phyloP scores from a whole-genome alignment of 2,113 vertebrate species.

The Notiomystis cincta region DNA sequence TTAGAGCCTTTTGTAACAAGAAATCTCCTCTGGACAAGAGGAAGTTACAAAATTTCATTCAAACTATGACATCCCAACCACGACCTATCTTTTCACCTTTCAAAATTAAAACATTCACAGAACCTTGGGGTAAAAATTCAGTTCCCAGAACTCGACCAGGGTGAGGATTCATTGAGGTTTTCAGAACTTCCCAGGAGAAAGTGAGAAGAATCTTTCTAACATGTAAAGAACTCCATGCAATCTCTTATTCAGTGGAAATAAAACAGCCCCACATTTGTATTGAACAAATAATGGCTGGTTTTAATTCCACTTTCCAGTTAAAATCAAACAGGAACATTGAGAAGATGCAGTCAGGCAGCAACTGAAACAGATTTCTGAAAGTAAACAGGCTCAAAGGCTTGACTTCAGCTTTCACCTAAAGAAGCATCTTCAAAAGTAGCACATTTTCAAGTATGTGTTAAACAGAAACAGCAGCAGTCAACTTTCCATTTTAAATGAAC shows the following conservation, averaged over 20 bases:
- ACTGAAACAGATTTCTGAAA: background rate
- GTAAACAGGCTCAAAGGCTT: background rate
- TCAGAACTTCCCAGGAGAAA: background rate
- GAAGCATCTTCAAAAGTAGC: slow-evolving; percentile 21
- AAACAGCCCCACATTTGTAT: background rate
- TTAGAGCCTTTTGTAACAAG: background rate
- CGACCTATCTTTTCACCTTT: fast-evolving
- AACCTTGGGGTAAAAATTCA: background rate
- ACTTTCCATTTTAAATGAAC: slow-evolving; percentile 54
- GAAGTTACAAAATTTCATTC: background rate
- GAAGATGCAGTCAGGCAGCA: background rate
- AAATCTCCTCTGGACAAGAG: background rate
- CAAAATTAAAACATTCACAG: background rate
- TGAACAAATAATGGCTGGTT: background rate
- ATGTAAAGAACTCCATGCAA: fast-evolving
- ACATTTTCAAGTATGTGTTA: slow-evolving; percentile 45
- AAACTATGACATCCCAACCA: background rate
- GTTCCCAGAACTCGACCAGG: background rate
- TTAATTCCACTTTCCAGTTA: background rate
- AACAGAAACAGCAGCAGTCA: slow-evolving; percentile 29
- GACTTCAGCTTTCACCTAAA: slow-evolving; percentile 30
- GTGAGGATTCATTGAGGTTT: background rate
- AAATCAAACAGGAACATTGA: background rate
- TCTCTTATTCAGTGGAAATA: background rate
- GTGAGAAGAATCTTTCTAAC: background rate